Percentiles rank a stretch among this genome's conserved stretches.
These are phyloP conservation scores for Actinemys pallida DNA, from an alignment of 2,113 vertebrate genomes.

Conservation along the genomic window DNA sequence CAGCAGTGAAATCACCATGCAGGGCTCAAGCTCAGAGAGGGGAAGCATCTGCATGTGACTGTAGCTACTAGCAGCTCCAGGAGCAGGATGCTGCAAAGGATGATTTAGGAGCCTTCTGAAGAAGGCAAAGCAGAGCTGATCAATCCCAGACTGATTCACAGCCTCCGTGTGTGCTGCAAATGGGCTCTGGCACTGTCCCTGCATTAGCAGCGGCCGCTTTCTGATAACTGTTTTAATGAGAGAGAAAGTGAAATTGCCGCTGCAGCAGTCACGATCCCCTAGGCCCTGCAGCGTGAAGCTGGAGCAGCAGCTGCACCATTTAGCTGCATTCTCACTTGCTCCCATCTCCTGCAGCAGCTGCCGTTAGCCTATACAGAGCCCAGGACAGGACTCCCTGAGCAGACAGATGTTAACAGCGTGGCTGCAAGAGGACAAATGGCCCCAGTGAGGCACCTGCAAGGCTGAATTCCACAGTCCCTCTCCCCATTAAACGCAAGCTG, in stretches of 20 bases:
- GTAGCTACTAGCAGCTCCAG: not conserved
- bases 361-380: not conserved
- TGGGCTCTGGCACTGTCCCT: not conserved
- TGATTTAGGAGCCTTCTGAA: not conserved
- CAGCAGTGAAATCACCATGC: not conserved
- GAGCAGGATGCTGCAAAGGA: not conserved
- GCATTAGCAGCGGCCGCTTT: not conserved
- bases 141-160: not conserved
- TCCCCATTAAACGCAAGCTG: not conserved
- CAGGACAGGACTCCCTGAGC: not conserved
- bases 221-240: not conserved
- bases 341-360: not conserved
- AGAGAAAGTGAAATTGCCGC: not conserved
- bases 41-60: not conserved
- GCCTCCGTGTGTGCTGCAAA: not conserved
- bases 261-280: not conserved
- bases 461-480: not conserved
- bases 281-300: not conserved
- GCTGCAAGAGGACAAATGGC: not conserved
- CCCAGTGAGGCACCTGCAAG: not conserved
- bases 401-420: fast-evolving
- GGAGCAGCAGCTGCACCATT: not conserved
- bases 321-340: not conserved
- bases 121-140: not conserved
- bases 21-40: not conserved